Evolutionary conservation across 2,888 invertebrate genomes (phyloP), one percentile per base, ranked within the genome.

Genomic region (Drosophila austrosaltans): DNA sequence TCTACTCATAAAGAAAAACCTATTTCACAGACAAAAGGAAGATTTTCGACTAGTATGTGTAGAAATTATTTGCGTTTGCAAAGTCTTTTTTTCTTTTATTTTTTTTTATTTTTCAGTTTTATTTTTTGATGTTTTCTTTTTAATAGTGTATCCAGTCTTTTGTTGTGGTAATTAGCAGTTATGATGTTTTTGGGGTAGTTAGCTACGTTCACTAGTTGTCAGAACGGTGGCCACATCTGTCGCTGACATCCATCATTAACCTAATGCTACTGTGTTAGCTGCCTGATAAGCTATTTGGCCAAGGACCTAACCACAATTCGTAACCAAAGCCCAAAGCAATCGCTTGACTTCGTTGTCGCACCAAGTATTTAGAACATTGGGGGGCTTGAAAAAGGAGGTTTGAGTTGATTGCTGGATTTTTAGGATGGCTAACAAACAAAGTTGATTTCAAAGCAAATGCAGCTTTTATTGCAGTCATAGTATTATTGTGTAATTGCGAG

Each of bases 211-310:
- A 48, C 48, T 48, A 10, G 22, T 22, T 10, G 7, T 22, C 62
- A 16, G 16, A 16, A 16, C 16, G 16, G 16, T 74, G 65, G 75
- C 56, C 74, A 44, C 69, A 74, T 69, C 74, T 75, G 74, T 44
- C 65, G 62, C 60, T 62, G 53, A 63, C 78, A 62, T 59, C 76
- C 78, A 62, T 59, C 76, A 68, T 76, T 64, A 59, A 64, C 62
- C 66, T 66, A 54, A 62, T 48, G 71, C 69, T 73, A 10, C 22
- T 48, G 44, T 44, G 69, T 63, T 70, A 70, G 67, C 72, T 28
- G 44, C 40, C 32, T 62, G 67, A 72, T 44, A 62, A 72, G 28
- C 77, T 66, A 48, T 62, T 76, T 25, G 72, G 64, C 60, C 68
- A 53, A 48, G 56, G 60, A 56, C 48, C 61, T 48, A 8, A 59